Conservation (phyloP, 1,140 invertebrate genomes). For the Habropoda laboriosa region DNA sequence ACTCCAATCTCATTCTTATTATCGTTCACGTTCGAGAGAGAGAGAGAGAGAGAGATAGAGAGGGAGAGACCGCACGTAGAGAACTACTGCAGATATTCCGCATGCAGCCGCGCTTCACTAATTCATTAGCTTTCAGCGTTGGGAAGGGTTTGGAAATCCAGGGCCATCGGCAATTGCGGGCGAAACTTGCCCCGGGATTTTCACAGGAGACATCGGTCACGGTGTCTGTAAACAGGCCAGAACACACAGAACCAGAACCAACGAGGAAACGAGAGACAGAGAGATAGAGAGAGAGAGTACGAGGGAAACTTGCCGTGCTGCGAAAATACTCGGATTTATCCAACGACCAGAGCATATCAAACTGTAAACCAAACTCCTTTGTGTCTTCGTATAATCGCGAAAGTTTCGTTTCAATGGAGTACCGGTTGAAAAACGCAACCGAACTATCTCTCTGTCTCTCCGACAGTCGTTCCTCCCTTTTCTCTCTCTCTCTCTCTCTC, state of each 20-base stretch:
- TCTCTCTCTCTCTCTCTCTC: background rate
- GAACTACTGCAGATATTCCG: no score
- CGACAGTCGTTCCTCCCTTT: background rate
- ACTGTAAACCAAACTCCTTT: constrained; percentile 34
- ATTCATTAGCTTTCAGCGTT: constrained; percentile 2
- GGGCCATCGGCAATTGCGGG: background rate
- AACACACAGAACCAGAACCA: background rate
- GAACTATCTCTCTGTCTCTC: background rate
- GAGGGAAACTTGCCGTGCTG: constrained; percentile 1
- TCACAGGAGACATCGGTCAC: constrained; percentile 21
- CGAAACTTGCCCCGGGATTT: constrained; percentile 18
- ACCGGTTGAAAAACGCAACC: constrained; percentile 12
- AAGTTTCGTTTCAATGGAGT: constrained; percentile 29
- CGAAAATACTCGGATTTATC: constrained; percentile 29
- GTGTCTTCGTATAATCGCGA: constrained; percentile 23
- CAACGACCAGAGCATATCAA: constrained; percentile 24
- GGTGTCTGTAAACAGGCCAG: constrained; percentile 26
- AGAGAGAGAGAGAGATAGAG: no score
- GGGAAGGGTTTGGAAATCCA: constrained; percentile 1
- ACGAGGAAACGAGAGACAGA: background rate
- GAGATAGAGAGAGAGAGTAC: background rate
- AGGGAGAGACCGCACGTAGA: no score
- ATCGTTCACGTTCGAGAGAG: no score
- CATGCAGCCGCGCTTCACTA: background rate
- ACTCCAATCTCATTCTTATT: background rate